phyloP scores from a whole-genome alignment of 1,140 invertebrate species.

The Danaus melanippus region DNA sequence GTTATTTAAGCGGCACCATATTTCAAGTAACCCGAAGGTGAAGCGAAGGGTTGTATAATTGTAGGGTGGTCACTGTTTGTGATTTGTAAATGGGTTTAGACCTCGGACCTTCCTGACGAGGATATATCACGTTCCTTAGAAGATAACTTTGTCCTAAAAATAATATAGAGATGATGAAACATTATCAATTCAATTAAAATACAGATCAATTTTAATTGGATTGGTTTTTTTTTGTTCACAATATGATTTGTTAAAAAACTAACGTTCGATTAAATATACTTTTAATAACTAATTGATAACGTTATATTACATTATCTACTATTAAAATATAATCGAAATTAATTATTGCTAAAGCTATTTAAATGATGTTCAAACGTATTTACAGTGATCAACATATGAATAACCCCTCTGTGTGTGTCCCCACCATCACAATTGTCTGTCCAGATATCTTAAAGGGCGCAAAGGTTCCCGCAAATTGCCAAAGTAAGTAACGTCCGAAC shows the following conservation, averaged over 20 bases:
- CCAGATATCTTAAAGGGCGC: conserved; percentile 69
- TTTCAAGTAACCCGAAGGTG: conserved; percentile 63
- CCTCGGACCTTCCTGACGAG: conserved; percentile 68
- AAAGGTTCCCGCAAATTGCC: conserved; percentile 70
- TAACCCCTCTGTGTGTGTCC: too few species aligned
- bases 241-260: too few species aligned
- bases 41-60: conserved; percentile 62
- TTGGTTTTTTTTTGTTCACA: too few species aligned
- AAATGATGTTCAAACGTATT: too few species aligned
- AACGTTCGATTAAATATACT: too few species aligned
- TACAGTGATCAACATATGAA: too few species aligned
- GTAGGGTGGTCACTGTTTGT: conserved; percentile 68
- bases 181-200: neutral
- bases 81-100: conserved; percentile 71
- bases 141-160: conserved; percentile 60
- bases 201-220: too few species aligned
- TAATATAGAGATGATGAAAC: conserved; percentile 37
- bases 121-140: conserved; percentile 66
- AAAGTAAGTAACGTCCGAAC: conserved; percentile 69
- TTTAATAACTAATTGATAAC: too few species aligned
- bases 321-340: too few species aligned
- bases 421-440: conserved; percentile 53
- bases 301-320: too few species aligned
- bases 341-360: too few species aligned
- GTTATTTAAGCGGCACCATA: conserved; percentile 32